Percentiles rank a stretch among this genome's conserved stretches.
These are phyloP conservation scores for Pammene fasciana DNA, from an alignment of 2,888 invertebrate genomes.

Conservation along the genomic window DNA sequence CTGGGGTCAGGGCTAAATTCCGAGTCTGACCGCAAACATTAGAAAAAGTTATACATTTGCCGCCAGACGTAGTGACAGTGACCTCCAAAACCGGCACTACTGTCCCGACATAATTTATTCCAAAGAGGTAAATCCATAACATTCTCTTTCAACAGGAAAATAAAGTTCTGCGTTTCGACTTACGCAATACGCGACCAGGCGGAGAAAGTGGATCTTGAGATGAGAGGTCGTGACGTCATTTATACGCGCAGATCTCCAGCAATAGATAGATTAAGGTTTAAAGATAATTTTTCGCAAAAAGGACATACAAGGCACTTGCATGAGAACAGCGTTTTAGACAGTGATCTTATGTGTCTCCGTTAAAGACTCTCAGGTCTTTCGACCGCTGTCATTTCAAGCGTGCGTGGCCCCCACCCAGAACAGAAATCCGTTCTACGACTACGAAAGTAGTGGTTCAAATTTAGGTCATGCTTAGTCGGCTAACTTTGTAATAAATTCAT, in stretches of 20 bases:
- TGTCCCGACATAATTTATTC: conserved; percentile 30
- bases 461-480: too few relatives aligned
- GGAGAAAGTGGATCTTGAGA: conserved; percentile 38
- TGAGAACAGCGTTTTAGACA: neutral
- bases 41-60: too few relatives aligned
- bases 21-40: too few relatives aligned
- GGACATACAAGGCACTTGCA: neutral
- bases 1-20: too few relatives aligned
- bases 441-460: too few relatives aligned
- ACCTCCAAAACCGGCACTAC: conserved; percentile 31
- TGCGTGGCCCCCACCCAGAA: too few relatives aligned
- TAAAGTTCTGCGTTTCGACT: conserved; percentile 32
- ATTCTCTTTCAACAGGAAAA: conserved; percentile 36
- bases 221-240: conserved; percentile 40
- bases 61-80: conserved; percentile 11
- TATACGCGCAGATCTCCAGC: conserved; percentile 11
- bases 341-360: too few relatives aligned
- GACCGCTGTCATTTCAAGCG: too few relatives aligned
- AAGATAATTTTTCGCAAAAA: too few relatives aligned
- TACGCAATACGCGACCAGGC: conserved; percentile 36
- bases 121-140: conserved; percentile 30
- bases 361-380: too few relatives aligned
- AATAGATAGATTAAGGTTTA: neutral
- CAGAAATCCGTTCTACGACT: too few relatives aligned
- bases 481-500: too few relatives aligned